Conservation (phyloP, 2,113 vertebrate genomes). For the Felis chaus region DNA sequence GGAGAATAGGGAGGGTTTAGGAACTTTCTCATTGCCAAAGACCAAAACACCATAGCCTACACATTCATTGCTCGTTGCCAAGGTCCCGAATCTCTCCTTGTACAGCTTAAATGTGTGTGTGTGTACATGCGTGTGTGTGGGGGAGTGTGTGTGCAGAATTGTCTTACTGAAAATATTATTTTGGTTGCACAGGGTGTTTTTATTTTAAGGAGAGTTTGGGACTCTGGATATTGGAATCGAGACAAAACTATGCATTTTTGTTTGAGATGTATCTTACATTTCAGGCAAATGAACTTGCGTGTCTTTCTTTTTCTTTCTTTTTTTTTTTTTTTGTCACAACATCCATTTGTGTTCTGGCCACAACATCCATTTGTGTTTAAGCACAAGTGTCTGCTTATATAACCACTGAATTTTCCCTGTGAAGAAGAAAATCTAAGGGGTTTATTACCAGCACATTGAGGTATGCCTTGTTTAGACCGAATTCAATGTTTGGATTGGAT, state of each 20-base stretch:
- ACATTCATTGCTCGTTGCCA: neutral
- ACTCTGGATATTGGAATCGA: neutral
- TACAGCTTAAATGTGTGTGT: neutral
- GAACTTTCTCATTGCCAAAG: neutral
- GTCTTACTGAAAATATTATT: neutral
- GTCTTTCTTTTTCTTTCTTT: neutral
- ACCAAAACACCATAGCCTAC: neutral
- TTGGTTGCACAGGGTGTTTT: too few relatives aligned
- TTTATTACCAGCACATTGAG: neutral
- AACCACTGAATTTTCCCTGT: neutral
- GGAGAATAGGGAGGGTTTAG: neutral
- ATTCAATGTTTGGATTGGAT: neutral
- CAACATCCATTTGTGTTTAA: neutral
- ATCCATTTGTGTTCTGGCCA: neutral
- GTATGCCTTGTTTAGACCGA: neutral
- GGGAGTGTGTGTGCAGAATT: neutral
- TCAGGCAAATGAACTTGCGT: neutral
- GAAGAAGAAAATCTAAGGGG: neutral
- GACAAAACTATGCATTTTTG: neutral
- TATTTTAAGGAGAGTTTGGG: neutral
- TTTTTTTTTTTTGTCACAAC: neutral
- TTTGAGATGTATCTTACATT: neutral
- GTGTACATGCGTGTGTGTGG: neutral
- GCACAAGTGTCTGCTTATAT: neutral
- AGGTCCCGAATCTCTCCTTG: neutral